phyloP scores from a whole-genome alignment of 2,113 vertebrate species.

The Mohoua ochrocephala region DNA sequence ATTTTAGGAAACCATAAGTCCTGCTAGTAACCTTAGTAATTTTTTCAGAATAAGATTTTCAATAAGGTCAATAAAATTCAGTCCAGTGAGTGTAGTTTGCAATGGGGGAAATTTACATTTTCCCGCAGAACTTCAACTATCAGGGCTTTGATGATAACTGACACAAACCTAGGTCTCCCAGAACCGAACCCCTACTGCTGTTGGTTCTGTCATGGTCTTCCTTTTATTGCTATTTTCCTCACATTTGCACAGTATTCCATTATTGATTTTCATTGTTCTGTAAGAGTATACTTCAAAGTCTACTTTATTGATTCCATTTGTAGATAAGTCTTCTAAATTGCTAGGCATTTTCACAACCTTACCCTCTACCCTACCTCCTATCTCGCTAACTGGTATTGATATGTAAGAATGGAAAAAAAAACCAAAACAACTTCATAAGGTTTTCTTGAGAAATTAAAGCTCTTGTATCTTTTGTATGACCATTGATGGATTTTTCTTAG shows the following conservation, averaged over 20 bases:
- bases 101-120: neutral
- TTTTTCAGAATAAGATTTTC: neutral
- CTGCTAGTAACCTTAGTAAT: neutral
- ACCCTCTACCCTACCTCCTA: neutral
- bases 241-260: neutral
- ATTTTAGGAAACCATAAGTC: neutral
- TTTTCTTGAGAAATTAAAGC: neutral
- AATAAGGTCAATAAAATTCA: neutral
- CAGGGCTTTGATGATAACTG: neutral
- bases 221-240: neutral
- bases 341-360: neutral
- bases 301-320: neutral
- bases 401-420: neutral
- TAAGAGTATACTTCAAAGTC: neutral
- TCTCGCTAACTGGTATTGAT: neutral
- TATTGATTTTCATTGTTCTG: conserved; percentile 4
- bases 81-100: neutral
- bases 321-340: neutral
- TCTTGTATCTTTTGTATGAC: neutral
- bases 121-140: neutral
- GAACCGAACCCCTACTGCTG: neutral
- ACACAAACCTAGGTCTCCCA: neutral
- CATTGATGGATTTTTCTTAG: neutral
- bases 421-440: neutral
- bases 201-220: neutral